Percentiles rank a stretch among this genome's conserved stretches.
phyloP scores from a whole-genome alignment of 1,140 invertebrate genomes.

The Eriocheir sinensis region DNA sequence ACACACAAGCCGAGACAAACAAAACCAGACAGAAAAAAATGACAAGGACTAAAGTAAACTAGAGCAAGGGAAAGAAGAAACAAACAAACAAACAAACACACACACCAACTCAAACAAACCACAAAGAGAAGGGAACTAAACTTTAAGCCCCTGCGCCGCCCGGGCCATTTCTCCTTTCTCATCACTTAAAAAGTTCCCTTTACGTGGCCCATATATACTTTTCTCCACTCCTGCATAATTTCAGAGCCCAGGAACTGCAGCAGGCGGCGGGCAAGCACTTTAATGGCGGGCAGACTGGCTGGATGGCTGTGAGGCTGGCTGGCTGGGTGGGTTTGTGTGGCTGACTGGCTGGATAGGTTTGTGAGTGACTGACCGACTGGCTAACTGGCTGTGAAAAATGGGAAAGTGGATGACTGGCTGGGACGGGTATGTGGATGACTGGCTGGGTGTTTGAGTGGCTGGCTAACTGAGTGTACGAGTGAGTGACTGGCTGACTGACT shows the following conservation, averaged over 20 bases:
- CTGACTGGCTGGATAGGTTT: neutral
- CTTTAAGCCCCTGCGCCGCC: too few relatives aligned
- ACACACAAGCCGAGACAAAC: neutral
- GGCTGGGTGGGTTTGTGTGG: neutral
- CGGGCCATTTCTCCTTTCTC: neutral
- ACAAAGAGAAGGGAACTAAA: too few relatives aligned
- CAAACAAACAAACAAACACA: neutral
- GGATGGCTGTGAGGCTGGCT: too few relatives aligned
- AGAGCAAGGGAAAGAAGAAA: neutral
- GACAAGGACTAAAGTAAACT: too few relatives aligned
- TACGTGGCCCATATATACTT: neutral
- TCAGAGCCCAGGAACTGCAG: neutral
- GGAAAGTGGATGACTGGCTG: neutral
- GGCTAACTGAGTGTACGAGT: too few relatives aligned
- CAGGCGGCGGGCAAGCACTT: neutral
- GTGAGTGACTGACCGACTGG: neutral
- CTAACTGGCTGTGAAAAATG: neutral
- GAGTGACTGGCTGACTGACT: neutral
- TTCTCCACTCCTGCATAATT: neutral
- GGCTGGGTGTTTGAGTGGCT: neutral
- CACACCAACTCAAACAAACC: neutral
- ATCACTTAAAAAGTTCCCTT: neutral
- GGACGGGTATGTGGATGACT: too few relatives aligned
- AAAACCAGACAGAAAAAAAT: neutral
- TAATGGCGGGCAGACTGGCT: too few relatives aligned